Base-by-base conservation (phyloP, 2,797 vertebrate genomes). In the Acropternis orthonyx region DNA sequence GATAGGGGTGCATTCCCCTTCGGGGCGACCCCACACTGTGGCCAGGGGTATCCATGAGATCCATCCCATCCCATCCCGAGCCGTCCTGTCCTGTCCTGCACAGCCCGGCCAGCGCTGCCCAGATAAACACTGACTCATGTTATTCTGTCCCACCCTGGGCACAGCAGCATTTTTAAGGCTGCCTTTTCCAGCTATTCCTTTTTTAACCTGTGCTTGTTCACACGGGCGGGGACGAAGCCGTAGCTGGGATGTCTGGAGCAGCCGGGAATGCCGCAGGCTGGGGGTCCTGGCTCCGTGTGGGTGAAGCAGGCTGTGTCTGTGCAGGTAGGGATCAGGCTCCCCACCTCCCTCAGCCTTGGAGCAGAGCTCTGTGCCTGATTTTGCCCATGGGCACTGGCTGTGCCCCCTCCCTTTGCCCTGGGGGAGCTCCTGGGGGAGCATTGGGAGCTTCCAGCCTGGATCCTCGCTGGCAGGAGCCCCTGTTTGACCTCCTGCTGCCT, bases 71-170 rank as follows among this genome's bases (percentile, higher is more conserved):
- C 67, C 67, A 5, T 10, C 51, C 69, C 1, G 3, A 17, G 65
- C 83, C 9, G 8, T 9, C 54, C 69, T 2, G 3, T 32, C 86
- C 71, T 12, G 15, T 7, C 48, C 69, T 3, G 23, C 30, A 0
- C 78, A 49, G 85, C 86, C 85, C 2, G 3, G 30, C 69, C 3
- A 4, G 48, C 74, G 44, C 71, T 96, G 96, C 95, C 96, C 90
- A 95, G 67, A 96, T 10, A 94, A 96, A 96, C 96, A 94, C 89
- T 96, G 95, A 96, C 93, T 96, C 96, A 96, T 94, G 93, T 91
- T 95, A 83, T 93, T 96, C 92, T 58, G 92, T 91, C 93, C 95
- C 94, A 85, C 94, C 94, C 96, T 74, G 95, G 96, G 95, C 87
- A 95, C 75, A 46, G 89, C 32, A 22, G 78, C 85, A 88, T 77